Percentiles rank a stretch among this genome's conserved stretches.
Conservation (phyloP, 2,113 vertebrate genomes). For the Phrynosoma blainvillii region DNA sequence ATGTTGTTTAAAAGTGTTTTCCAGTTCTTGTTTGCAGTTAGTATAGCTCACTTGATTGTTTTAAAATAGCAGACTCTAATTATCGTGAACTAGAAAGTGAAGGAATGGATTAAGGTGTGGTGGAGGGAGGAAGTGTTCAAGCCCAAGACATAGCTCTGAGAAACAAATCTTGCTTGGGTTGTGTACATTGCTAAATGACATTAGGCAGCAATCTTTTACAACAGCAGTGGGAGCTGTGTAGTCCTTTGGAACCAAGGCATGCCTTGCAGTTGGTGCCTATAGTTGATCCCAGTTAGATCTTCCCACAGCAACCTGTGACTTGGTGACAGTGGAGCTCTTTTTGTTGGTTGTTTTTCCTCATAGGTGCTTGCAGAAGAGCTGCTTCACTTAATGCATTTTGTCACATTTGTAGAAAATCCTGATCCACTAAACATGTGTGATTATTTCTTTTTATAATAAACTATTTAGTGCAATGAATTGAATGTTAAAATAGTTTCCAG, state of each 20-base stretch:
- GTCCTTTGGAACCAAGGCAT: neutral
- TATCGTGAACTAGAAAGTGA: neutral
- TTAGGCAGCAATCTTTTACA: neutral
- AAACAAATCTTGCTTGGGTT: neutral
- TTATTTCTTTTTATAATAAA: neutral
- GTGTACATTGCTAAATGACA: neutral
- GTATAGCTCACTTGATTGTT: neutral
- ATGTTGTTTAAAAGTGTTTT: neutral
- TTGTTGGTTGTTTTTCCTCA: neutral
- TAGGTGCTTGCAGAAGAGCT: neutral
- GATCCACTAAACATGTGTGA: neutral
- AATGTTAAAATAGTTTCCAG: neutral
- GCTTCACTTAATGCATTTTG: neutral
- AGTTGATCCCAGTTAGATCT: too few species aligned
- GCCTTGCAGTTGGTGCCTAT: neutral
- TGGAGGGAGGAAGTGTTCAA: neutral
- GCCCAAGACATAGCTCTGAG: neutral
- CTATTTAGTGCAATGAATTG: neutral
- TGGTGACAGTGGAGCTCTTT: neutral
- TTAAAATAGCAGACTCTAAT: neutral
- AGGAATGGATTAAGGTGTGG: neutral
- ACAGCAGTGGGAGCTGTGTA: neutral
- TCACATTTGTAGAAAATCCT: neutral
- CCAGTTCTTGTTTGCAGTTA: neutral
- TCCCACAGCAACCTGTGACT: neutral